These are phyloP conservation scores for Resseliella maxima DNA, from an alignment of 2,888 invertebrate genomes.

Conservation along the genomic window DNA sequence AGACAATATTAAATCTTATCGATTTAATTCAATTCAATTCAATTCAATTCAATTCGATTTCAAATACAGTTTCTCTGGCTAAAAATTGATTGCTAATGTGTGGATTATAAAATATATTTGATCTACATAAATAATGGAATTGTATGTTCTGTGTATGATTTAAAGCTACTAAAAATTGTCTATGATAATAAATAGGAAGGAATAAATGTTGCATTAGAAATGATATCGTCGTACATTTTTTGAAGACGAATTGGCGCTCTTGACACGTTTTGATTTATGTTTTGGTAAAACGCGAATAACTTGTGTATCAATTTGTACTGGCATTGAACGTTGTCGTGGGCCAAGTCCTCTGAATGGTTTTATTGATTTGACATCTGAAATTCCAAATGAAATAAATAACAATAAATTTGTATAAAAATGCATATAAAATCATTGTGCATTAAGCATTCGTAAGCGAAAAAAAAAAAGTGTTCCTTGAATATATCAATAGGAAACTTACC, in stretches of 20 bases:
- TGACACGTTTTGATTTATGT: conserved; percentile 64
- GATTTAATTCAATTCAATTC: too few relatives aligned
- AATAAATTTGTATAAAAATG: too few relatives aligned
- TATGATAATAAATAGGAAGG: background rate
- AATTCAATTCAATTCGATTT: too few relatives aligned
- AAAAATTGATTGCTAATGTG: background rate
- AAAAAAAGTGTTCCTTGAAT: too few relatives aligned
- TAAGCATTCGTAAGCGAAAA: too few relatives aligned
- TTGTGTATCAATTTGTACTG: conserved; percentile 67
- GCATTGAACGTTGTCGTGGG: conserved; percentile 66
- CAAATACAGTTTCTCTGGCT: conserved; percentile 24
- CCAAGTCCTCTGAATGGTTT: conserved; percentile 22
- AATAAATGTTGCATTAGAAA: background rate
- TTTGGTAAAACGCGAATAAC: conserved; percentile 66
- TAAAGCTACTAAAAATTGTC: background rate
- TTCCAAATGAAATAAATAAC: too few relatives aligned
- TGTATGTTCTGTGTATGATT: background rate
- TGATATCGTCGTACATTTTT: background rate
- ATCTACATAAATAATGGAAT: background rate
- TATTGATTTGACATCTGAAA: background rate
- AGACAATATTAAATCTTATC: too few relatives aligned
- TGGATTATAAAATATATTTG: conserved; percentile 40
- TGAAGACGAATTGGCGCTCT: conserved; percentile 63
- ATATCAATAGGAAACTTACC: too few relatives aligned
- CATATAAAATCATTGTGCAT: too few relatives aligned